Conservation (phyloP, 23 tunicate species). For the Diplosoma virens region DNA sequence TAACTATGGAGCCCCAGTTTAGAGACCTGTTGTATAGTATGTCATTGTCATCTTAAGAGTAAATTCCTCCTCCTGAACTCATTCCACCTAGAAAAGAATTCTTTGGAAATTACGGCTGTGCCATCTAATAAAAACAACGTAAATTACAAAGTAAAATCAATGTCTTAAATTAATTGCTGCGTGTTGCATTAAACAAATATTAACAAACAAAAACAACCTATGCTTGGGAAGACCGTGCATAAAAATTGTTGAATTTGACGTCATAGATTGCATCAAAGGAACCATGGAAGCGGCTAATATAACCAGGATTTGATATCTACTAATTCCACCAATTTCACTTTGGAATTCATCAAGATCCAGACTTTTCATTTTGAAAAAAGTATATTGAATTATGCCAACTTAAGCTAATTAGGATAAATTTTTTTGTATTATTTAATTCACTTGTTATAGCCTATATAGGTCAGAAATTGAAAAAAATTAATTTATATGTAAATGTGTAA, state of each 20-base stretch:
- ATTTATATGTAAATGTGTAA: no score
- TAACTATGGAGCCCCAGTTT: no score
- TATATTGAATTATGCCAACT: no score
- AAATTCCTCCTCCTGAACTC: no score
- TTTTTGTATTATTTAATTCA: no score
- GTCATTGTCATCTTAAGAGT: no score
- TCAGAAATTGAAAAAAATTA: no score
- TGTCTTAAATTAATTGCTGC: slow-evolving; percentile 1
- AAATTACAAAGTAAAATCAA: neutral
- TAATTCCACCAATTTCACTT: slow-evolving; percentile 60
- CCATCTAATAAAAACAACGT: neutral
- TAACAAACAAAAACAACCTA: slow-evolving; percentile 61
- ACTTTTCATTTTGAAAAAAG: no score
- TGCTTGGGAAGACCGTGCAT: slow-evolving; percentile 55
- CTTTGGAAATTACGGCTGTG: neutral
- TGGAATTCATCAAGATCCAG: slow-evolving; percentile 68
- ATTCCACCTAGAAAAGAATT: no score
- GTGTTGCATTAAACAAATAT: slow-evolving; percentile 37
- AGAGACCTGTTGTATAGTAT: no score
- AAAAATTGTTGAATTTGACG: slow-evolving; percentile 50
- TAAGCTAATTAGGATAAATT: no score
- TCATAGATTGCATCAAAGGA: slow-evolving; percentile 21
- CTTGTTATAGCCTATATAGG: no score
- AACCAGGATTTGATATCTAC: slow-evolving; percentile 41
- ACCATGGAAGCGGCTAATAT: slow-evolving; percentile 5